Conservation (phyloP, 2,888 invertebrate species). For the Chrysolina oricalcia region DNA sequence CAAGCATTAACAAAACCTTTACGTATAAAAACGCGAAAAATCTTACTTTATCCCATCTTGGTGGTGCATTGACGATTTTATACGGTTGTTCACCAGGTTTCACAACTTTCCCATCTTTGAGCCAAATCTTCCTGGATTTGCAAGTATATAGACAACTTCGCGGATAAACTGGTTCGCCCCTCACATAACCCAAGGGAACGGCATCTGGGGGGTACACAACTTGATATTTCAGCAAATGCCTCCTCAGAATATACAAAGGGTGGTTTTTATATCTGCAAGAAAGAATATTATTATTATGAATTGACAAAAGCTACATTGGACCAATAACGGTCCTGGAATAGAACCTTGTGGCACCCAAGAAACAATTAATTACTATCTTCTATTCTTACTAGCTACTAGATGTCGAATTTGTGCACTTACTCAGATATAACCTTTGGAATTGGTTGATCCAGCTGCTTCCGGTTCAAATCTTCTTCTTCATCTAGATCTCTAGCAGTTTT, state of each 20-base stretch:
- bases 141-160: constrained; percentile 90
- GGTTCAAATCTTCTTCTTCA: constrained; percentile 84
- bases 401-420: constrained; percentile 69
- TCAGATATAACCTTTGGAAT: constrained; percentile 89
- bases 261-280: constrained; percentile 88
- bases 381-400: not conserved
- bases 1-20: not conserved
- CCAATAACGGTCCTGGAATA: no score
- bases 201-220: constrained; percentile 93
- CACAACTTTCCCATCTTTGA: constrained; percentile 92
- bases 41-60: constrained; percentile 88
- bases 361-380: not conserved
- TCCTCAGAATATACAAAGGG: constrained; percentile 90
- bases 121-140: constrained; percentile 94
- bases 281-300: no score
- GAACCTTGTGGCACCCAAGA: not conserved
- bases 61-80: constrained; percentile 93
- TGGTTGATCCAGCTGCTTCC: constrained; percentile 87
- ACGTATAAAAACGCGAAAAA: not conserved
- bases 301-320: no score
- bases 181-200: constrained; percentile 87
- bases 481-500: constrained; percentile 78
- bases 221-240: constrained; percentile 96
- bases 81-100: constrained; percentile 90
- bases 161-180: constrained; percentile 90